phyloP scores from a whole-genome alignment of 92 coral and sea anemone species.

The Scolanthus callimorphus region DNA sequence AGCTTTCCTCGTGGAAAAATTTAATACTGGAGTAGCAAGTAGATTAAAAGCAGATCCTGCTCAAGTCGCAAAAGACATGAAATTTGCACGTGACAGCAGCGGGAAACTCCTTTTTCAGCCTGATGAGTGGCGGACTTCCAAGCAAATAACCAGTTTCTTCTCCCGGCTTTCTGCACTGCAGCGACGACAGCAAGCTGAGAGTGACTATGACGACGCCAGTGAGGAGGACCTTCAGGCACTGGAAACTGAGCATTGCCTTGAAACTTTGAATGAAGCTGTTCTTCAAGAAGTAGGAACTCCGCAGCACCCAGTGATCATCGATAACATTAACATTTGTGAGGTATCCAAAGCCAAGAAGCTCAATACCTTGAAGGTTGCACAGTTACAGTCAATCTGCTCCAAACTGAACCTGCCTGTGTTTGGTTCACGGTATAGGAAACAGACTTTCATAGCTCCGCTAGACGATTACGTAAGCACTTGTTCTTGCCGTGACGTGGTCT shows the following conservation, averaged over 20 bases:
- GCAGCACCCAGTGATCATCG: constrained; percentile 28
- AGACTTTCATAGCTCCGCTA: constrained; percentile 30
- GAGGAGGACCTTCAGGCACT: constrained; percentile 38
- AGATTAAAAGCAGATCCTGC: too few relatives aligned
- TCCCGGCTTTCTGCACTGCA: constrained; percentile 45
- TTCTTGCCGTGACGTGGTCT: too few relatives aligned
- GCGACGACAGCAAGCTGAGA: constrained; percentile 13
- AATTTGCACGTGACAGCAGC: constrained; percentile 12
- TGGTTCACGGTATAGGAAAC: constrained; percentile 26
- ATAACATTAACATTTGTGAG: constrained; percentile 26
- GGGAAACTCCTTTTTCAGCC: constrained; percentile 21
- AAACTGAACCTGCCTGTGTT: constrained; percentile 10
- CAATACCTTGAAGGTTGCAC: constrained; percentile 25
- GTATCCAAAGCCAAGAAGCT: constrained; percentile 21
- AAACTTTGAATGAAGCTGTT: constrained; percentile 31
- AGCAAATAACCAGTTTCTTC: constrained; percentile 45
- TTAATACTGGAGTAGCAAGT: too few relatives aligned
- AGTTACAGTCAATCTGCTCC: constrained; percentile 21
- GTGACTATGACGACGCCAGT: constrained; percentile 16
- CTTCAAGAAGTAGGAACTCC: constrained; percentile 30
- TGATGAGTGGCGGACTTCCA: constrained; percentile 41
- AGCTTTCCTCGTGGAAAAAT: too few relatives aligned
- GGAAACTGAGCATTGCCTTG: constrained; percentile 21
- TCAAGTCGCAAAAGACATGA: too few relatives aligned
- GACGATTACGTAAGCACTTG: too few relatives aligned